Base-by-base conservation (phyloP, 2,113 vertebrate species). In the Aspiorhynchus laticeps region DNA sequence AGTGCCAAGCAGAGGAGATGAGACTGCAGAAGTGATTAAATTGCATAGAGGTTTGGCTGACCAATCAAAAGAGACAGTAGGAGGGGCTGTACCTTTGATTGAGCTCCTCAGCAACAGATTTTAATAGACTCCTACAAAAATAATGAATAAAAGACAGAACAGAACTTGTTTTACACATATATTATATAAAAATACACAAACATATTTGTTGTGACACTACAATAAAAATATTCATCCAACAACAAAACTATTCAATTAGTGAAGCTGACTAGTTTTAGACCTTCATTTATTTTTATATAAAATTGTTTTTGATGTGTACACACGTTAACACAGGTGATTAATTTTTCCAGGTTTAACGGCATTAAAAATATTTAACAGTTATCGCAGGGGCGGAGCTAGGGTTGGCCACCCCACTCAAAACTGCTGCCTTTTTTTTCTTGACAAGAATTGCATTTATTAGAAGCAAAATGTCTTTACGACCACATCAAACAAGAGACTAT, bases 91-190 rank as follows among this genome's bases (percentile, higher is more conserved):
- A 99, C 98, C 98, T 97, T 92, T 99, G 98, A 91, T 98, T 96
- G 48, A 99, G 94, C 88, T 99, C 98, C 93, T 99, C 98, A 95
- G 98, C 97, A 85, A 99, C 98, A 43, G 97, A 99, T 92, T 99
- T 99, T 90, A 99, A 96, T 86, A 99, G 97, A 90, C 98, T 99
- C 96, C 97, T 99, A 61, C 94, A 90, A 93, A 93, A 90, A 6
- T 89, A 91, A 80, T 74, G 41, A 69, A 59, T 75, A 4, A 74
- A 33, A 85, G 2, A 87, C 61, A 48, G 31, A 65, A 75, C 21
- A 79, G 38, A 59, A 75, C 31, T 14, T 69, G 53, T 63, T 38
- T 79, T 76, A 17, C 17, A 28, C 65, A 59, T 48, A 69, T 14
- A 41, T 6, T 48, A 69, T 14, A 41, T 6, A 56, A 53, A 59